Percentiles rank a stretch among this genome's conserved stretches.
phyloP scores from a whole-genome alignment of 2,113 vertebrate genomes.

The Oxyruncus cristatus region DNA sequence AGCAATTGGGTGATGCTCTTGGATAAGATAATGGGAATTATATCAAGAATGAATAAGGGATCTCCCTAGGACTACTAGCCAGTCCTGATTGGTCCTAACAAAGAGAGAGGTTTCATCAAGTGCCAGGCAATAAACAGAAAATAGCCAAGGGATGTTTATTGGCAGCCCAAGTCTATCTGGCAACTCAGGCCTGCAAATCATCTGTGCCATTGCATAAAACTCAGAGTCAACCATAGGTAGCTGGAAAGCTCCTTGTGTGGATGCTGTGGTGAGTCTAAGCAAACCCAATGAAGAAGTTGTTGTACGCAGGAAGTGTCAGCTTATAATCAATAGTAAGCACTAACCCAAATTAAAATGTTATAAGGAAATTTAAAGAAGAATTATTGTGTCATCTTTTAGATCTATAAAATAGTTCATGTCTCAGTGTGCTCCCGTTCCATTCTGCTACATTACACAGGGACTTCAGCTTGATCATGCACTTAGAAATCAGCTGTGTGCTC shows the following conservation, averaged over 20 bases:
- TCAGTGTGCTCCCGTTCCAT: rapidly evolving
- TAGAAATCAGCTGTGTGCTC: background rate
- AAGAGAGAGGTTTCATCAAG: background rate
- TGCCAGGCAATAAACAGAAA: background rate
- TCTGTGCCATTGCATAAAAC: background rate
- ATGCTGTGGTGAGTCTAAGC: background rate
- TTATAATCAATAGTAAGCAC: background rate
- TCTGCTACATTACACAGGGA: background rate
- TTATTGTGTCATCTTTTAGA: background rate
- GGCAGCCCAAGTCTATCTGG: background rate
- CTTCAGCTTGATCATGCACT: background rate
- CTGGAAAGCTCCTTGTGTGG: background rate
- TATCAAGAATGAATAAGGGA: background rate
- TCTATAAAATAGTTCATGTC: background rate
- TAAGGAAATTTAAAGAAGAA: background rate
- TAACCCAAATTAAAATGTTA: background rate
- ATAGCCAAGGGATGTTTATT: background rate
- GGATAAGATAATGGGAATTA: background rate
- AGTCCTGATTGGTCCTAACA: background rate
- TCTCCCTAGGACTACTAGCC: background rate
- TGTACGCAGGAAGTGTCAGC: background rate
- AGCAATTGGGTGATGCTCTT: background rate
- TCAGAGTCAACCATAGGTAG: background rate
- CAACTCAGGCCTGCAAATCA: background rate
- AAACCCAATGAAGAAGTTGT: background rate